These are phyloP conservation scores for Reinhardtius hippoglossoides DNA, from an alignment of 2,113 vertebrate species.

Conservation along the genomic window DNA sequence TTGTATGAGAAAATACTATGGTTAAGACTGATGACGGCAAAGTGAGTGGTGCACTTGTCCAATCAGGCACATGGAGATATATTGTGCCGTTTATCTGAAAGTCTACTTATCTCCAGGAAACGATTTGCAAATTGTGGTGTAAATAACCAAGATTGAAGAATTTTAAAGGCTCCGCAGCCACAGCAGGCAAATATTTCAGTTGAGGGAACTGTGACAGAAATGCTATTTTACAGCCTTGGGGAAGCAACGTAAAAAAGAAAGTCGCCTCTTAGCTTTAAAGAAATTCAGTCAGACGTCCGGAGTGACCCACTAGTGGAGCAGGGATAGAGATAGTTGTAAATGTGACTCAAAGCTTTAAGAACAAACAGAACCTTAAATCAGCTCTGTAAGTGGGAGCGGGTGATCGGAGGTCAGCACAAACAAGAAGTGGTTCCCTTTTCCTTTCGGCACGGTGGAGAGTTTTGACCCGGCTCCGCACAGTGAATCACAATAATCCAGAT, in stretches of 20 bases:
- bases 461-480: not conserved
- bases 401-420: not conserved
- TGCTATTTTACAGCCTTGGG: not conserved
- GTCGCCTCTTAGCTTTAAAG: not conserved
- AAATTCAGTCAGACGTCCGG: not conserved
- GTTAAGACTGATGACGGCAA: not conserved
- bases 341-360: slow-evolving; percentile 2
- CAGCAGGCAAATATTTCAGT: not conserved
- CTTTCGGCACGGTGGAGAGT: slow-evolving; percentile 10
- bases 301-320: not conserved
- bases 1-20: not conserved
- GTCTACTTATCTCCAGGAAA: not conserved
- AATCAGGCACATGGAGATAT: not conserved
- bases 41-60: not conserved
- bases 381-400: not conserved
- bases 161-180: not conserved
- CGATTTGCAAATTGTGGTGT: not conserved
- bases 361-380: slow-evolving; percentile 18
- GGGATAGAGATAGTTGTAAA: not conserved
- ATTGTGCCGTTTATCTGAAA: not conserved
- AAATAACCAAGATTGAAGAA: not conserved
- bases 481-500: slow-evolving; percentile 47
- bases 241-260: not conserved
- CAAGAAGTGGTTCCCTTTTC: not conserved
- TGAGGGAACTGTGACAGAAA: not conserved